A percentile compares a stretch with the other conserved stretches of the same genome.
Conservation (phyloP, 30 jellyfish, hydroid and myxozoan species). For the Aurelia coerulea region DNA sequence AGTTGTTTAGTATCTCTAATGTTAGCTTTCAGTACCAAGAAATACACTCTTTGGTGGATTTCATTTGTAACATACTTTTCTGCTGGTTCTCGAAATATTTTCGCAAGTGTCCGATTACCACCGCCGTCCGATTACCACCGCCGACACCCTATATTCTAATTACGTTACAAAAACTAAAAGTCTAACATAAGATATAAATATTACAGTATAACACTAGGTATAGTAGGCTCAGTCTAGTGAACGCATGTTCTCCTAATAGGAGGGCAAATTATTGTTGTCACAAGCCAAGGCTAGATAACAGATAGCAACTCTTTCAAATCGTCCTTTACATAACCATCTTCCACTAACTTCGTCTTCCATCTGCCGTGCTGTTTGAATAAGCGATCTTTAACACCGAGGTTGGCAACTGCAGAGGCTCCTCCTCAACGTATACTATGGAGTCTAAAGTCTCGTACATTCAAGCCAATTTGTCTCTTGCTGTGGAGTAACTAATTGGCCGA, state of each 20-base stretch:
- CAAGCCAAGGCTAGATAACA: background rate
- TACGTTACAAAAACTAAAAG: background rate
- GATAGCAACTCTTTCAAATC: background rate
- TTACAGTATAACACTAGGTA: background rate
- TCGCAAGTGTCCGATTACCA: too few species aligned
- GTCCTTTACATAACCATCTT: conserved; percentile 6
- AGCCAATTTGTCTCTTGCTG: conserved; percentile 15
- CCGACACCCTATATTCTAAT: too few species aligned
- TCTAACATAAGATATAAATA: background rate
- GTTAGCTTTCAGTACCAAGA: too few species aligned
- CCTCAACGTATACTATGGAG: conserved; percentile 28
- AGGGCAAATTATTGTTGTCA: background rate
- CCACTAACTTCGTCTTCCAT: background rate
- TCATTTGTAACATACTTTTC: too few species aligned
- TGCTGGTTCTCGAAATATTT: too few species aligned
- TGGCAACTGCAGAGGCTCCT: conserved; percentile 36
- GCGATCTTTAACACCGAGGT: conserved; percentile 16
- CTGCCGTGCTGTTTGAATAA: conserved; percentile 9
- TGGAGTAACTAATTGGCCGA: conserved; percentile 5
- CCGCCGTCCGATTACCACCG: too few species aligned
- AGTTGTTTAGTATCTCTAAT: too few species aligned
- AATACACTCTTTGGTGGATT: too few species aligned
- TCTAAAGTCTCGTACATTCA: conserved; percentile 1
- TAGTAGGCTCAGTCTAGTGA: background rate
- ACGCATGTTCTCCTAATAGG: background rate